Conservation (phyloP, 2,888 invertebrate genomes). For the Tetanocera ferruginea region DNA sequence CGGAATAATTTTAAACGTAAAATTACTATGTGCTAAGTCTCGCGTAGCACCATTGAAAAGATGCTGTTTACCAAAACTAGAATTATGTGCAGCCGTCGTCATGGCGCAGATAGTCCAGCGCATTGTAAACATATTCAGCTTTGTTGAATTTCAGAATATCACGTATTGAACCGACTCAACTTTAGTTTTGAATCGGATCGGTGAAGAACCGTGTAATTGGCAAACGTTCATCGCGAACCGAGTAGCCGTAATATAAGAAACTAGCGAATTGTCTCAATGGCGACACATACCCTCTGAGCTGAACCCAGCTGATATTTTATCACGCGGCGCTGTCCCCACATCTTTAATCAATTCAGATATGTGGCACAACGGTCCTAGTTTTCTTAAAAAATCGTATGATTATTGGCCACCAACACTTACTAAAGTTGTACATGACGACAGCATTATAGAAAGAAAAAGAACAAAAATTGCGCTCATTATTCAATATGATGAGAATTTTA, state of each 20-base stretch:
- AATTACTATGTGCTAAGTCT: conserved; percentile 32
- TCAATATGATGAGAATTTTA: conserved; percentile 7
- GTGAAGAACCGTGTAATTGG: conserved; percentile 35
- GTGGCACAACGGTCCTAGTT: conserved; percentile 43
- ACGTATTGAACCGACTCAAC: conserved; percentile 39
- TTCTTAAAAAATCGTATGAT: conserved; percentile 23
- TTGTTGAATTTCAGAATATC: conserved; percentile 25
- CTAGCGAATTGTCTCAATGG: conserved; percentile 36
- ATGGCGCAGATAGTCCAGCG: conserved; percentile 36
- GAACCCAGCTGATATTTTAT: conserved; percentile 40
- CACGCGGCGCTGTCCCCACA: conserved; percentile 37
- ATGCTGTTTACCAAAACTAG: conserved; percentile 33
- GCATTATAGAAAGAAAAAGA: conserved; percentile 37
- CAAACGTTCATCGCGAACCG: conserved; percentile 38
- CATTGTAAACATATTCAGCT: conserved; percentile 15
- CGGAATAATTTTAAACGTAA: not conserved
- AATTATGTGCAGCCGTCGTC: conserved; percentile 40
- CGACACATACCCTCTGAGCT: conserved; percentile 36
- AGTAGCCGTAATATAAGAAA: conserved; percentile 37
- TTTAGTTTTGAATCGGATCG: conserved; percentile 36
- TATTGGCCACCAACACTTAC: conserved; percentile 32
- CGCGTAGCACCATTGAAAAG: conserved; percentile 33
- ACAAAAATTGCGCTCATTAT: conserved; percentile 38
- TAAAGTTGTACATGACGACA: conserved; percentile 28
- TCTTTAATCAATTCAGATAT: conserved; percentile 30